A percentile compares a stretch with the other conserved stretches of the same genome.
phyloP scores from a whole-genome alignment of 2,888 invertebrate species.

The Eilema sororculum region DNA sequence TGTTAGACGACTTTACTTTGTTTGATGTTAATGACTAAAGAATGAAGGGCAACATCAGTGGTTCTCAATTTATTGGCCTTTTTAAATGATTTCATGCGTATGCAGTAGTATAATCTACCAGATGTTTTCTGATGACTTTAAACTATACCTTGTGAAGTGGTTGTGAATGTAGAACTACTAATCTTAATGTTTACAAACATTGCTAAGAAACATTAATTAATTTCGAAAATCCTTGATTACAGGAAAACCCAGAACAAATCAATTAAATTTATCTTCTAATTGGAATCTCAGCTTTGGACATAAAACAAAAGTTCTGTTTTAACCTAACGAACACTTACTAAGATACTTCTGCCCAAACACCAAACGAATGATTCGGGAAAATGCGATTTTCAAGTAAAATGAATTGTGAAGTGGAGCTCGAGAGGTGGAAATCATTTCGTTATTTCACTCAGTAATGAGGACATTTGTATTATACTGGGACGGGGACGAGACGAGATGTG shows the following conservation, averaged over 20 bases:
- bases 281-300: conserved; percentile 7
- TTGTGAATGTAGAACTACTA: no score
- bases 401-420: conserved; percentile 35
- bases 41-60: no score
- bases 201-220: no score
- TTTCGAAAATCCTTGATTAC: background rate
- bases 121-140: no score
- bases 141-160: no score
- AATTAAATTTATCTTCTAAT: background rate
- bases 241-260: background rate
- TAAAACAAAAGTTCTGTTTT: conserved; percentile 19
- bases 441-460: conserved; percentile 19
- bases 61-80: no score
- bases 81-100: no score
- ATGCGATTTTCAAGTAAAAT: conserved; percentile 39
- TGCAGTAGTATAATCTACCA: no score
- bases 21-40: no score
- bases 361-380: conserved; percentile 29
- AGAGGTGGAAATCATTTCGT: conserved; percentile 26
- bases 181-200: no score
- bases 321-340: conserved; percentile 20
- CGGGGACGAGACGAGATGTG: background rate
- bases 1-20: no score
- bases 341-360: conserved; percentile 16
- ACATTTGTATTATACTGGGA: background rate